Conservation (phyloP, 2,113 vertebrate genomes). For the Gymnorhina tibicen region DNA sequence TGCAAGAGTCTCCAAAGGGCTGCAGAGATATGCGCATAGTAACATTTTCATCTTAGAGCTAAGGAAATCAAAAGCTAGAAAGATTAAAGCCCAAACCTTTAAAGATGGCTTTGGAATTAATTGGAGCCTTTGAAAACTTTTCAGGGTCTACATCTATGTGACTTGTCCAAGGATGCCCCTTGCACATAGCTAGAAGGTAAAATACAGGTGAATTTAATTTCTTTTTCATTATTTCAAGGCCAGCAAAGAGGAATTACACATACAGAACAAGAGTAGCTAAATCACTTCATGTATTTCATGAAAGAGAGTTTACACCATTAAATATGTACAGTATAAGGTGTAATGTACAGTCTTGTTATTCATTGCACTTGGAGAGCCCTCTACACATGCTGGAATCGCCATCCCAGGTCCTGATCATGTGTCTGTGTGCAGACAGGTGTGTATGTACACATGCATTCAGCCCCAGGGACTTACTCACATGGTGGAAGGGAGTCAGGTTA, state of each 20-base stretch:
- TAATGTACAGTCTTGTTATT: neutral
- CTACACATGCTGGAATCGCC: neutral
- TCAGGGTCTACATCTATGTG: neutral
- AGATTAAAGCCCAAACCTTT: slow-evolving; percentile 24
- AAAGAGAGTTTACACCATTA: neutral
- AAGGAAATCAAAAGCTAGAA: slow-evolving; percentile 10
- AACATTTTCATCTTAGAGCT: neutral
- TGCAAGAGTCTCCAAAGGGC: neutral
- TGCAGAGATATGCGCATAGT: neutral
- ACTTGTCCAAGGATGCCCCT: neutral
- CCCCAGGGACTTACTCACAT: neutral
- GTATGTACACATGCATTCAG: fast-evolving
- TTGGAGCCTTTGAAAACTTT: neutral
- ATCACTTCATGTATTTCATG: neutral
- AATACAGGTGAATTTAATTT: neutral
- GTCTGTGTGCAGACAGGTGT: fast-evolving
- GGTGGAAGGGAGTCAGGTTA: neutral
- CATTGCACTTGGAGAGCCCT: neutral
- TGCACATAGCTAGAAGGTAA: neutral
- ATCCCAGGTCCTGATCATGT: fast-evolving
- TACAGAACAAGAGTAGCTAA: neutral
- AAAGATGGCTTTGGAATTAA: slow-evolving; percentile 7
- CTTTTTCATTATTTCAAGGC: neutral
- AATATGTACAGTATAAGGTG: neutral
- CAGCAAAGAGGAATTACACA: neutral